Base-by-base conservation (phyloP, 2,888 invertebrate species). In the Lutraria lutraria region DNA sequence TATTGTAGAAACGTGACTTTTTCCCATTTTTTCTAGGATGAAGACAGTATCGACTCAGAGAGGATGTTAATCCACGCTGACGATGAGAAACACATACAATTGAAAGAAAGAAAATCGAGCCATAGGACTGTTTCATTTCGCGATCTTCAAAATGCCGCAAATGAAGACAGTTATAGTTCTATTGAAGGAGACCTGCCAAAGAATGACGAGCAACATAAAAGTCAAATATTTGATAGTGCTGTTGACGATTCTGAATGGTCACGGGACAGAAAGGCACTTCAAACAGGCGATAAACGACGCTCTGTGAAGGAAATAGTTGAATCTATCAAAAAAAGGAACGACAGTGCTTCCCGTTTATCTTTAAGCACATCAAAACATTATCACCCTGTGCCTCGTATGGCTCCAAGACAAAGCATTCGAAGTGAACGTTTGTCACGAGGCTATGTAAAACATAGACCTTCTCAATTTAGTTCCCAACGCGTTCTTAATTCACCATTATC, bases 231-330 rank as follows among this genome's bases (percentile, higher is more conserved):
- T 25, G 63, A 68, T n/a, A n/a, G 25, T n/a, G 25, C n/a, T 68
- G 25, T n/a, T 13, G n/a, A 25, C 12, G 63, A 25, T 68, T 0
- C 63, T 68, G 63, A 25, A 68, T 25, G 4, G 6, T 25, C 63
- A 25, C 10, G 63, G 6, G 63, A 43, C 8, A 43, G 8, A 68
- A 68, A n/a, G 63, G 25, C n/a, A 68, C n/a, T 25, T 31, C 34
- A 31, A 76, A 0, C 72, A 29, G 16, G 34, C 16, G 12, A 21
- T 16, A 34, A 31, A 15, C 76, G 19, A 34, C 31, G 34, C 19
- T 76, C 76, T 76, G 76, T 76, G 31, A 76, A 76, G 13, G 76
- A 76, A 34, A 34, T 76, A 2, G 76, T 76, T 6, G 76, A 76
- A 15, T 31, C 76, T 31, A 34, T 76, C 10, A 76, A 31, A 31